Percentiles rank a stretch among this genome's conserved stretches.
Conservation (phyloP, 1,140 invertebrate genomes). For the Carposina sasakii region DNA sequence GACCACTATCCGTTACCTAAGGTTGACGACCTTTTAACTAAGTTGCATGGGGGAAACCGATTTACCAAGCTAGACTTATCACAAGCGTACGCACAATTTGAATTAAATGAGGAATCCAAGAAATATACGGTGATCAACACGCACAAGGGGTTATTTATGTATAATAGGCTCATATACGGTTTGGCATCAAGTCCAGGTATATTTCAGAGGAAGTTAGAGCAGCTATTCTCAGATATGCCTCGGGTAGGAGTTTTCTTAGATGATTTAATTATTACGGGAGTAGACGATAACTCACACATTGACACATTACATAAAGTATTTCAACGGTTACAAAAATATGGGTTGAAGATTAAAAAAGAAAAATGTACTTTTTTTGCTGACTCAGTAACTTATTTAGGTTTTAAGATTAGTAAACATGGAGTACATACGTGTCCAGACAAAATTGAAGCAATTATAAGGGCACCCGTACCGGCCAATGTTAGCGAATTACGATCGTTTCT, state of each 20-base stretch:
- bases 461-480: conserved; percentile 4
- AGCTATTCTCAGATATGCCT: conserved; percentile 9
- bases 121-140: conserved; percentile 6
- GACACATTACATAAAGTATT: conserved; percentile 10
- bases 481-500: conserved; percentile 25
- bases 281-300: conserved; percentile 2
- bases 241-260: conserved; percentile 11
- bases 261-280: conserved; percentile 8
- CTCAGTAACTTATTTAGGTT: conserved; percentile 37
- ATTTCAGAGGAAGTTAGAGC: conserved; percentile 8
- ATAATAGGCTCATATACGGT: conserved; percentile 7
- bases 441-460: background rate
- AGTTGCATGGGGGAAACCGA: conserved; percentile 6
- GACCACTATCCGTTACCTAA: conserved; percentile 40
- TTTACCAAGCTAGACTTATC: conserved; percentile 10
- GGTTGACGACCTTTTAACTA: conserved; percentile 31
- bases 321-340: conserved; percentile 7
- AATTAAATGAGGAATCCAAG: background rate
- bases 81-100: conserved; percentile 9
- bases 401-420: conserved; percentile 11
- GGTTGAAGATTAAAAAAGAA: conserved; percentile 13
- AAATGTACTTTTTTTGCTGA: conserved; percentile 19
- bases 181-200: conserved; percentile 1
- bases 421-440: conserved; percentile 1
- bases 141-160: conserved; percentile 7